Evolutionary conservation across 2,888 invertebrate genomes (phyloP), one percentile per base, ranked within the genome.

Genomic region (Falcaria lacertinaria): DNA sequence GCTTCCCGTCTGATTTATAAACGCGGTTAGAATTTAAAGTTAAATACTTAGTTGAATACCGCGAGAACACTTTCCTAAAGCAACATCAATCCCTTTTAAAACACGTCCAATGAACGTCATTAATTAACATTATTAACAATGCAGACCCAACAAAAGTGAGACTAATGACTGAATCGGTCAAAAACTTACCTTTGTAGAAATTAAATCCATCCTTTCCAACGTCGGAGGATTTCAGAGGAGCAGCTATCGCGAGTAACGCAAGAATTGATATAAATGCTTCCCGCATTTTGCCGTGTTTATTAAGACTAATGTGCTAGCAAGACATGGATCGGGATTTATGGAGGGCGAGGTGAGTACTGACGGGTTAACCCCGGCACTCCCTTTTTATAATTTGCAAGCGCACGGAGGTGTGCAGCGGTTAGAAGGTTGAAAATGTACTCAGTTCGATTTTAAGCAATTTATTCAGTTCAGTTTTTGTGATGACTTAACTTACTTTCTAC

Each of bases 151-250:
- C 13, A 14, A 33, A 33, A 15, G 33, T 33, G 33, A 33, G 33
- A 15, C 4, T 33, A 15, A 33, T 13, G 1, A 15, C 17, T 13
- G 17, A 15, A 33, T 14, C n/a, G 28, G 33, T 14, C 37, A 8
- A 8, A 13, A 19, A 28, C 25, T 38, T 65, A 87, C 88, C 88
- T 85, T 88, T 88, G 57, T 87, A 87, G 56, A 77, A 83, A 69
- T 87, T 88, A 64, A 86, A 85, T 47, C 84, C 87, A 47, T 86
- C 85, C 52, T 78, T 84, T 33, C 78, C 79, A 35, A 75, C 54
- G 37, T 82, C 83, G 6, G 79, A 67, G 47, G 74, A 64, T 57
- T 69, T 69, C 36, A 56, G 60, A 15, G 72, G 53, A 17, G 60
- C 57, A 11, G 69, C 57, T n/a, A 76, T 49, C 4, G 60, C 76